Percentiles rank a stretch among this genome's conserved stretches.
phyloP scores from a whole-genome alignment of 1,140 invertebrate genomes.

The Neodiprion pinetum region DNA sequence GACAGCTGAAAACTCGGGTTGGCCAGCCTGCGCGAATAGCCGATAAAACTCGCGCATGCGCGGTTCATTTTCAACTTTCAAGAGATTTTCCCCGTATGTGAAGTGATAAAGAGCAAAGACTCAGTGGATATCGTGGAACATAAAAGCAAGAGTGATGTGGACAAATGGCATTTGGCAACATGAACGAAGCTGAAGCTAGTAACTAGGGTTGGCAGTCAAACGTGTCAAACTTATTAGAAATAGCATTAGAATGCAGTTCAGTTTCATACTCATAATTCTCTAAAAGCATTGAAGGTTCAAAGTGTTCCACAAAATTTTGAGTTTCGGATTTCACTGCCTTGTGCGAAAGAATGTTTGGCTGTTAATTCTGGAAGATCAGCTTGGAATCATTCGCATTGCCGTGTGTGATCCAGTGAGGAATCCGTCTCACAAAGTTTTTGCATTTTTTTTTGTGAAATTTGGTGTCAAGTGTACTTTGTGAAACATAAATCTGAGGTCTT shows the following conservation, averaged over 20 bases:
- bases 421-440: no score
- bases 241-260: background rate
- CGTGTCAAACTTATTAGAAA: background rate
- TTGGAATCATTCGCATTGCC: background rate
- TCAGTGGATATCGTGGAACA: background rate
- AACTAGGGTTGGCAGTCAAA: background rate
- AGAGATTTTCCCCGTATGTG: no score
- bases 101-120: background rate
- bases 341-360: no score
- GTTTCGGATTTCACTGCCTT: no score
- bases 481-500: background rate
- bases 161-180: no score
- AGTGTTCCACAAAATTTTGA: background rate
- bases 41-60: no score
- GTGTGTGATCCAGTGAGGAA: background rate
- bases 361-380: background rate
- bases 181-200: no score
- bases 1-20: no score
- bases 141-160: background rate
- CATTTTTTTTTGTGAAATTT: no score
- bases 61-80: no score
- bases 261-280: background rate
- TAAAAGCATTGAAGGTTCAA: background rate
- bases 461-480: background rate
- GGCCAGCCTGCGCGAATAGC: no score